Evolutionary conservation across 1,140 invertebrate genomes (phyloP).

Genomic region (Lineus longissimus): DNA sequence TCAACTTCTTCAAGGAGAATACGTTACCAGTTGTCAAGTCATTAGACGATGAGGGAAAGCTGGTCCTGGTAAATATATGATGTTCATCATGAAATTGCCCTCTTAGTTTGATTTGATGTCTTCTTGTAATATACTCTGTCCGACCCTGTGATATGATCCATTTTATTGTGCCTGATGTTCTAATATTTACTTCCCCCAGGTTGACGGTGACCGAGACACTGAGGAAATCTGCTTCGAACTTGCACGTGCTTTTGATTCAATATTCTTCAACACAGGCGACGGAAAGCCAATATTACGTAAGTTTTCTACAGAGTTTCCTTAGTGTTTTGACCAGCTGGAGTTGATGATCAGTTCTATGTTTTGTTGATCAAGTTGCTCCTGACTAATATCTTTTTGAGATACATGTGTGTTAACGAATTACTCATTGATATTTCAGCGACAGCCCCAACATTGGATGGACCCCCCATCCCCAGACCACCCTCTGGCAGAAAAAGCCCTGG

Average conservation of each 20-base stretch:
- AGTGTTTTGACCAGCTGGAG: neutral
- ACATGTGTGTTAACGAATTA: no score
- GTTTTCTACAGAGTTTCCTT: neutral
- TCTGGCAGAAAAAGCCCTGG: neutral
- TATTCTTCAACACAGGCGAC: conserved; percentile 17
- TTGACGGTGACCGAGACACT: conserved; percentile 41
- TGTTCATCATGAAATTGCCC: no score
- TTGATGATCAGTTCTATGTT: no score
- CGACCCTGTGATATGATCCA: no score
- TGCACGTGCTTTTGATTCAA: conserved; percentile 31
- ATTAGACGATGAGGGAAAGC: conserved; percentile 65
- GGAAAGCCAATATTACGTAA: neutral
- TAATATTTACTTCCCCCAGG: no score
- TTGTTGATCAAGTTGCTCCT: no score
- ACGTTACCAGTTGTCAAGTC: conserved; percentile 81
- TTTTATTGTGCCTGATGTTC: no score
- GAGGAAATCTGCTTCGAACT: conserved; percentile 40
- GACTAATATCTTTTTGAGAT: no score
- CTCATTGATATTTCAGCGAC: no score
- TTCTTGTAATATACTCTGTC: no score
- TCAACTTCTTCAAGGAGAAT: conserved; percentile 79
- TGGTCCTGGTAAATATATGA: conserved; percentile 33
- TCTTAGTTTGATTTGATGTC: neutral
- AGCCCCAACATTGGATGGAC: neutral
- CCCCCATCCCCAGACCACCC: neutral